Evolutionary conservation across 2,113 vertebrate genomes (phyloP).

Genomic region (Eidolon helvum): DNA sequence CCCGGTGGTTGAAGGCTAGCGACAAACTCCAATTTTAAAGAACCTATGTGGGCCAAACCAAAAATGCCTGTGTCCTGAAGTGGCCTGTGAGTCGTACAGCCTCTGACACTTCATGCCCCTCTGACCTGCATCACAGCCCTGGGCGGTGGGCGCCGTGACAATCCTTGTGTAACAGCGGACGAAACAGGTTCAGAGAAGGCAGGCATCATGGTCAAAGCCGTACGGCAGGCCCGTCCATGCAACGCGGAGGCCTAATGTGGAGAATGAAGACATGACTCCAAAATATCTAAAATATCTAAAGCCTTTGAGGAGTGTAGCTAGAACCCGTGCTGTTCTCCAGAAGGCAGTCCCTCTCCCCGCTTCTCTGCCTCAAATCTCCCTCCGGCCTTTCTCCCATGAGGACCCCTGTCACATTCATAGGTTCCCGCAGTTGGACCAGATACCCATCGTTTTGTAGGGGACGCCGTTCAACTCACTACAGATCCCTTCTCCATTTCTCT

Average conservation of each 20-base stretch:
- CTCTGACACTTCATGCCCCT: not conserved
- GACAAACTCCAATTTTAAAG: not conserved
- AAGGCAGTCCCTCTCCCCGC: not conserved
- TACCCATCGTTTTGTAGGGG: fast-evolving
- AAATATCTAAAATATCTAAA: not conserved
- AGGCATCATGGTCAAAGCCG: not conserved
- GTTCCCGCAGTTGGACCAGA: not conserved
- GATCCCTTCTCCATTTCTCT: not conserved
- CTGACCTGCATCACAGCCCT: not conserved
- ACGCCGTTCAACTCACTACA: not conserved
- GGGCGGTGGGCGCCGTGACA: fast-evolving
- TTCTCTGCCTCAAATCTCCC: not conserved
- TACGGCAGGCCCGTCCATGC: not conserved
- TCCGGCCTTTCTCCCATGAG: not conserved
- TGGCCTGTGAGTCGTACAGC: not conserved
- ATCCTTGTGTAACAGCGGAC: not conserved
- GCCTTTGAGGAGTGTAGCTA: not conserved
- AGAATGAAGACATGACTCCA: not conserved
- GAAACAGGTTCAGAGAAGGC: not conserved
- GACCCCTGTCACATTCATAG: not conserved
- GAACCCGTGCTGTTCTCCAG: not conserved
- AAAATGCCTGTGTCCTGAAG: not conserved
- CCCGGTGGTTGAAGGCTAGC: not conserved
- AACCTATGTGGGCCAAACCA: not conserved
- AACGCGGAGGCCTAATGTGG: not conserved